These are phyloP conservation scores for Arion vulgaris DNA, from an alignment of 1,140 invertebrate genomes.

Conservation along the genomic window DNA sequence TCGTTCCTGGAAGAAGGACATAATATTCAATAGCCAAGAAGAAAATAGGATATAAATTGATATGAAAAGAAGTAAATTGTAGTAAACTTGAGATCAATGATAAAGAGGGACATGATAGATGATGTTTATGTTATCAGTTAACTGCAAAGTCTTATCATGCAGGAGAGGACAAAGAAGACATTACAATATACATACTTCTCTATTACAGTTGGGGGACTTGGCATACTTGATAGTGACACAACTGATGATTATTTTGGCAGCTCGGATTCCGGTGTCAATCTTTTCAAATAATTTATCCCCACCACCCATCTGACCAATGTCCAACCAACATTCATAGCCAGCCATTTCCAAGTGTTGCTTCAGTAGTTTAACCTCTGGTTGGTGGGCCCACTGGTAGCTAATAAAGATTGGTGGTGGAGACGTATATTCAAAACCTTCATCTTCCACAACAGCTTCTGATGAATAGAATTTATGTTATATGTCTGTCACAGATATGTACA, in stretches of 20 bases:
- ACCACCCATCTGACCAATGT: slow-evolving; percentile 70
- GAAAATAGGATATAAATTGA: too few relatives aligned
- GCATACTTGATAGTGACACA: slow-evolving; percentile 68
- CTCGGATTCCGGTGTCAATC: slow-evolving; percentile 66
- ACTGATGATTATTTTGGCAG: slow-evolving; percentile 65
- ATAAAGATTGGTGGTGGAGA: slow-evolving; percentile 64
- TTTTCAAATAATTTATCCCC: slow-evolving; percentile 68
- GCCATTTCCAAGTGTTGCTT: slow-evolving; percentile 62
- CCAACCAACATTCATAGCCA: slow-evolving; percentile 68
- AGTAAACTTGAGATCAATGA: too few relatives aligned
- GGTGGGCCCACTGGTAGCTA: slow-evolving; percentile 69
- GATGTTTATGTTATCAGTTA: too few relatives aligned
- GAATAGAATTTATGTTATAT: not conserved
- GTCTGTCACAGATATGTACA: too few relatives aligned
- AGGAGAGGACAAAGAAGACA: too few relatives aligned
- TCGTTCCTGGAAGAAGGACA: too few relatives aligned
- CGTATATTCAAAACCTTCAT: slow-evolving; percentile 62
- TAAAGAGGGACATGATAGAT: too few relatives aligned
- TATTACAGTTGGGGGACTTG: slow-evolving; percentile 67
- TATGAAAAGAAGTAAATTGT: too few relatives aligned
- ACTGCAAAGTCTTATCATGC: too few relatives aligned
- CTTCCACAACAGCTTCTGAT: slow-evolving; percentile 57
- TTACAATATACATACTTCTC: slow-evolving; percentile 57
- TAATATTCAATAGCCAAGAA: too few relatives aligned
- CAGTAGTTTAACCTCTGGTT: slow-evolving; percentile 65